Evolutionary conservation across 2,888 invertebrate genomes (phyloP), one percentile per base, ranked within the genome.

Genomic region (Cerastis rubricosa): DNA sequence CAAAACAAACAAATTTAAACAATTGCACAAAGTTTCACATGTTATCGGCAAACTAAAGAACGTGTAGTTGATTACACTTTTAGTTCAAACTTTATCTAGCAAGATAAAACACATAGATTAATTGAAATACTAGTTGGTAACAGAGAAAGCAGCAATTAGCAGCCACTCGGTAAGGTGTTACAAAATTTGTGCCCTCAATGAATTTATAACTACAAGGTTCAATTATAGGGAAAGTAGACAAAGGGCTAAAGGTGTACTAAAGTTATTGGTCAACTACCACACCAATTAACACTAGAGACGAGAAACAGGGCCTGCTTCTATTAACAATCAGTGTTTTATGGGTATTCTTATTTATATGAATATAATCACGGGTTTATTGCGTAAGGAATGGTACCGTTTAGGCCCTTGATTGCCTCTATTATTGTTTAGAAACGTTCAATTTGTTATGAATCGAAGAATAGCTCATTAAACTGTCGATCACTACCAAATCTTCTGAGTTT

Each of bases 201-300:
- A 95, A 94, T 95, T 94, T 95, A 95, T 94, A 94, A 94, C 93
- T 94, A 95, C 95, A 94, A 93, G 94, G 88, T 88, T 93, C 95
- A 96, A 96, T 96, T 96, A 96, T 93, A 94, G 96, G 92, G 96
- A 96, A 96, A 96, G 95, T 90, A 92, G 80, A 95, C 93, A 94
- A 94, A 93, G 93, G 93, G 91, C 89, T 75, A 89, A 84, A 88
- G 84, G 81, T 86, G 85, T 84, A 83, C 87, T 85, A 84, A 87
- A 88, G 87, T 89, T 88, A 89, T 89, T 89, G 78, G 88, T 89
- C 85, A 79, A 88, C 89, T 86, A 88, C 81, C 80, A 83, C 72
- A 79, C 85, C 89, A 89, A 90, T 92, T 90, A 90, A 89, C 87
- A 84, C 87, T 81, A 88, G 85, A 88, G 88, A 83, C 80, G 66